These are phyloP conservation scores for Pediacus dermestoides DNA, from an alignment of 2,888 invertebrate species.

Conservation along the genomic window DNA sequence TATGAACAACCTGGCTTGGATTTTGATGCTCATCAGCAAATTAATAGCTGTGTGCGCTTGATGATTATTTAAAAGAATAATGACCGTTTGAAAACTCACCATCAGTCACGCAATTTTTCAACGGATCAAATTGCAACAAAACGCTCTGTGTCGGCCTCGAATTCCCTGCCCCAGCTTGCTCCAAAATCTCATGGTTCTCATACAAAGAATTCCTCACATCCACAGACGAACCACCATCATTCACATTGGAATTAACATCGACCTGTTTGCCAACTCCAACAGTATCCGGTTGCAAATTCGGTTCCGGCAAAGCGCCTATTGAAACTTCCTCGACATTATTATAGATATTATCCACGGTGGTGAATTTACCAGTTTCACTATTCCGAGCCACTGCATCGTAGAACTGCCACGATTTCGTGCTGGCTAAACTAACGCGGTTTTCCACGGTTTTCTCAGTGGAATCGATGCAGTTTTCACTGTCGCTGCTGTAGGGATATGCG, in stretches of 20 bases:
- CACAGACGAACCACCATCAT: constrained; percentile 18
- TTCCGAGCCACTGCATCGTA: constrained; percentile 47
- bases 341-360: constrained; percentile 23
- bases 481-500: constrained; percentile 39
- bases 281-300: constrained; percentile 32
- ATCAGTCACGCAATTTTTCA: constrained; percentile 35
- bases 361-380: constrained; percentile 23
- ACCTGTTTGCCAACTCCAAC: constrained; percentile 10
- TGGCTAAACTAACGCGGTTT: constrained; percentile 35
- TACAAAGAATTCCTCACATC: constrained; percentile 47
- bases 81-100: too few species aligned
- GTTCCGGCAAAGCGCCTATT: constrained; percentile 5
- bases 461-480: constrained; percentile 30
- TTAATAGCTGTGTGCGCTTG: too few species aligned
- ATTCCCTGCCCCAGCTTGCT: constrained; percentile 12
- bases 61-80: too few species aligned
- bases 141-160: constrained; percentile 55
- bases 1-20: too few species aligned
- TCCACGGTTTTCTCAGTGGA: constrained; percentile 27
- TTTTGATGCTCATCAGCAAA: too few species aligned
- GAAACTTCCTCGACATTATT: constrained; percentile 19
- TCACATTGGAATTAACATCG: constrained; percentile 30
- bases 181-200: constrained; percentile 47
- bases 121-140: constrained; percentile 72
- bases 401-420: constrained; percentile 55